Evolutionary conservation across 2,888 invertebrate species (phyloP), one percentile per base, ranked within the genome.

Genomic region (Myopa tessellatipennis): DNA sequence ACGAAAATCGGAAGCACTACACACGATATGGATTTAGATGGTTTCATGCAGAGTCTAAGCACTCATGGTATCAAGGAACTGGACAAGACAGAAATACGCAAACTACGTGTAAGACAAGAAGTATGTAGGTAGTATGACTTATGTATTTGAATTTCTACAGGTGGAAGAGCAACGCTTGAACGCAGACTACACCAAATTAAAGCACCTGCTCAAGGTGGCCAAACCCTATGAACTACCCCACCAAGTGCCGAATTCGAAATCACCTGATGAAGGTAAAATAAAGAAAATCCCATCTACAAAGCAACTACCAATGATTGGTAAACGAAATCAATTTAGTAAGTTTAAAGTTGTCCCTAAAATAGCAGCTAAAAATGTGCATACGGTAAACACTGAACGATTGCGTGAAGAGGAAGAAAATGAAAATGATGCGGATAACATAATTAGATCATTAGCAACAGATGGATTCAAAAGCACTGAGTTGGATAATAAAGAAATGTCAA

Each of bases 11-110:
- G 69, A 4, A 55, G 52, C 10, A 79, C 75, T 4, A 38, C 61
- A 18, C 80, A 70, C 1, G 93, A 92, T 8, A 97, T 97, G 86
- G 94, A 94, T 2, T 88, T 98, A 69, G 98, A 98, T 86, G 92
- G 92, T 6, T 98, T 92, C 88, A 97, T 98, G 96, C 92, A 91
- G 58, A n/a, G n/a, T 55, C 88, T 96, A 78, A 88, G 90, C 0
- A 91, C 91, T 77, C 92, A 92, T 84, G 90, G 90, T 0, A 78
- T 80, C 36, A 69, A 75, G 0, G 90, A 90, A 45, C 90, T 93
- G 18, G 92, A 92, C 74, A 94, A 94, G 87, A 91, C 94, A 1
- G 94, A 93, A 81, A 90, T 93, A 65, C 91, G 91, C n/a, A 90
- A 90, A 80, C 84, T 91, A 18, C 90, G 91, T 85, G 91, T 92